phyloP scores from a whole-genome alignment of 2,888 invertebrate species.

The Drosophila nr. perissopoda region DNA sequence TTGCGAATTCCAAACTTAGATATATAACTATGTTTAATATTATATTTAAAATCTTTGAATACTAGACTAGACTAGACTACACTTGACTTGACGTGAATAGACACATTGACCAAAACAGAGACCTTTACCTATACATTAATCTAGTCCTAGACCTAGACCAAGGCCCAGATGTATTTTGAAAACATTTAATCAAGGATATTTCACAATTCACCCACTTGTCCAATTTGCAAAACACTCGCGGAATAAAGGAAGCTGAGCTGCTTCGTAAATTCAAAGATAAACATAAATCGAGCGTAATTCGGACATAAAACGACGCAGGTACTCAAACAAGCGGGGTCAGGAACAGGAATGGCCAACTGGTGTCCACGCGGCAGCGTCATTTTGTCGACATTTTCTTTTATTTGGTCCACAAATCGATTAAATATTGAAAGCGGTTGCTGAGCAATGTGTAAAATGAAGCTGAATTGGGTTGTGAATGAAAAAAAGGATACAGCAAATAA shows the following conservation, averaged over 20 bases:
- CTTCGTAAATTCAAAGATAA: conserved; percentile 74
- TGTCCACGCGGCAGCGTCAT: conserved; percentile 42
- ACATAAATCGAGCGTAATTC: conserved; percentile 77
- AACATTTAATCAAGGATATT: background rate
- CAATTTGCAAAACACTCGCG: background rate
- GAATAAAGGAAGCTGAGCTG: conserved; percentile 23
- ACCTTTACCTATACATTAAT: too few species aligned
- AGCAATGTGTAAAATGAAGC: conserved; percentile 4
- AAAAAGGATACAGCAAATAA: conserved; percentile 11
- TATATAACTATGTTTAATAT: too few species aligned
- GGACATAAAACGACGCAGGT: conserved; percentile 64
- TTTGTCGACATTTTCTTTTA: conserved; percentile 35
- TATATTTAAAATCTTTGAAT: too few species aligned
- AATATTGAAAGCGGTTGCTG: conserved; percentile 58
- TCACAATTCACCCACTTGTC: background rate
- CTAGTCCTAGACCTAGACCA: background rate
- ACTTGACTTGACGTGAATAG: background rate
- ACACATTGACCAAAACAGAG: too few species aligned
- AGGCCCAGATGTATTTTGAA: background rate
- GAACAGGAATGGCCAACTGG: conserved; percentile 18
- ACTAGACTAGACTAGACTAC: background rate
- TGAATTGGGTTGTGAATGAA: background rate
- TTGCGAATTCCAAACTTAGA: conserved; percentile 15
- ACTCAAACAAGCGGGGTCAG: conserved; percentile 19
- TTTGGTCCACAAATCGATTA: conserved; percentile 65